Evolutionary conservation across 2,888 invertebrate genomes (phyloP).

Genomic region (Lepidonotus clava): DNA sequence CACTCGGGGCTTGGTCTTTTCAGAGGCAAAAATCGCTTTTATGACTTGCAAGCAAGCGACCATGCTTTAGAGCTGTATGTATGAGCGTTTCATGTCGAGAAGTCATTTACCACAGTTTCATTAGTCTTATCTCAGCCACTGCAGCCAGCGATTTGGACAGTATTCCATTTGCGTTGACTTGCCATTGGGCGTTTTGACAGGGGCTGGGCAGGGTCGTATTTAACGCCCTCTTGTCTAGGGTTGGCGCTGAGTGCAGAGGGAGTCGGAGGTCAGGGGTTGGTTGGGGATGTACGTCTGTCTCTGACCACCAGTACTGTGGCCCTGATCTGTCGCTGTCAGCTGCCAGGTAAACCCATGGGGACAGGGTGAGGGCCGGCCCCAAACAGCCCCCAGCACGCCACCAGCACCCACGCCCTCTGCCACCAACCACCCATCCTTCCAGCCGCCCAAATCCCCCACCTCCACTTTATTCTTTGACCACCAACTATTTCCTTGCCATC

Average conservation of each 20-base stretch:
- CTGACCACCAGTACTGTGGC: too few species aligned
- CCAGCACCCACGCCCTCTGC: not conserved
- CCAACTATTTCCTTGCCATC: not conserved
- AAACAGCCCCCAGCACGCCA: not conserved
- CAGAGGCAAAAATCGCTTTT: not conserved
- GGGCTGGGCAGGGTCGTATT: not conserved
- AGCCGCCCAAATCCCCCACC: not conserved
- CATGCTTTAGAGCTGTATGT: not conserved
- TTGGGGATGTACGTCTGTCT: too few species aligned
- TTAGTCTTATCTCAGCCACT: conserved; percentile 22
- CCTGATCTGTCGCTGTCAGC: not conserved
- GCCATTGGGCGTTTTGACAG: conserved; percentile 16
- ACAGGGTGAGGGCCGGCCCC: not conserved
- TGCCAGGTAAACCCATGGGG: conserved; percentile 1
- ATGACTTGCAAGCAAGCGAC: not conserved
- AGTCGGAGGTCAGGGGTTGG: too few species aligned
- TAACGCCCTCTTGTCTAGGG: too few species aligned
- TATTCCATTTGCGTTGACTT: conserved; percentile 26
- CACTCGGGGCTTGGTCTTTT: not conserved
- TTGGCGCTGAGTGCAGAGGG: too few species aligned
- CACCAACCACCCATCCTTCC: not conserved
- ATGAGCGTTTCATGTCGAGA: conserved; percentile 1
- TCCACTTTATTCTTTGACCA: not conserved
- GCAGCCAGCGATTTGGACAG: not conserved
- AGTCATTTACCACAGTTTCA: conserved; percentile 23